These are phyloP conservation scores for Laupala kohalensis DNA, from an alignment of 1,140 invertebrate genomes.

Conservation along the genomic window DNA sequence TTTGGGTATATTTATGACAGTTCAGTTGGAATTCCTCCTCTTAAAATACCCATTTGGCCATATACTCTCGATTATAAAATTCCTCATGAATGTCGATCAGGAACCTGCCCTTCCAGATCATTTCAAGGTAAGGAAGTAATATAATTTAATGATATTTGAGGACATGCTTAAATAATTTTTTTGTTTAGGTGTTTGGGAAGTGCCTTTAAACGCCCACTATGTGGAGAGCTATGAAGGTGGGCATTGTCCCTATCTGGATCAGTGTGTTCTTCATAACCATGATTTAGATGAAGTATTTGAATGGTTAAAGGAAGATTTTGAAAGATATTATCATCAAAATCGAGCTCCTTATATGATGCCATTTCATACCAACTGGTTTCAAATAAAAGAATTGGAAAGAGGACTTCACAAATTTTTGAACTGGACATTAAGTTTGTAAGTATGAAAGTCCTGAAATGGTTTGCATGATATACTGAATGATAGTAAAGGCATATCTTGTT, in stretches of 20 bases:
- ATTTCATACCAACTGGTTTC: slow-evolving; percentile 91
- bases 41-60: slow-evolving; percentile 77
- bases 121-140: slow-evolving; percentile 56
- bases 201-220: slow-evolving; percentile 85
- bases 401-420: slow-evolving; percentile 79
- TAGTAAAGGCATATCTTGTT: no score
- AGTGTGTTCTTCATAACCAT: slow-evolving; percentile 82
- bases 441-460: slow-evolving; percentile 18
- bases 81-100: slow-evolving; percentile 81
- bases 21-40: slow-evolving; percentile 72
- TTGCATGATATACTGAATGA: no score
- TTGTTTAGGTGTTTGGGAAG: slow-evolving; percentile 73
- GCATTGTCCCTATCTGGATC: slow-evolving; percentile 83
- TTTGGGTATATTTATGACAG: slow-evolving; percentile 88
- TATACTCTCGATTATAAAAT: slow-evolving; percentile 87
- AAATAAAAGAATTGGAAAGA: slow-evolving; percentile 69
- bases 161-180: no score
- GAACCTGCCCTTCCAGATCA: slow-evolving; percentile 77
- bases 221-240: slow-evolving; percentile 80
- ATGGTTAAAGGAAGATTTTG: slow-evolving; percentile 85
- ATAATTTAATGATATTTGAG: no score
- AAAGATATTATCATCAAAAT: slow-evolving; percentile 71
- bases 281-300: slow-evolving; percentile 75
- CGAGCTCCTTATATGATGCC: slow-evolving; percentile 87
- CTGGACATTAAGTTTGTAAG: slow-evolving; percentile 62